phyloP scores from a whole-genome alignment of 2,113 vertebrate species.

The Datnioides undecimradiatus region DNA sequence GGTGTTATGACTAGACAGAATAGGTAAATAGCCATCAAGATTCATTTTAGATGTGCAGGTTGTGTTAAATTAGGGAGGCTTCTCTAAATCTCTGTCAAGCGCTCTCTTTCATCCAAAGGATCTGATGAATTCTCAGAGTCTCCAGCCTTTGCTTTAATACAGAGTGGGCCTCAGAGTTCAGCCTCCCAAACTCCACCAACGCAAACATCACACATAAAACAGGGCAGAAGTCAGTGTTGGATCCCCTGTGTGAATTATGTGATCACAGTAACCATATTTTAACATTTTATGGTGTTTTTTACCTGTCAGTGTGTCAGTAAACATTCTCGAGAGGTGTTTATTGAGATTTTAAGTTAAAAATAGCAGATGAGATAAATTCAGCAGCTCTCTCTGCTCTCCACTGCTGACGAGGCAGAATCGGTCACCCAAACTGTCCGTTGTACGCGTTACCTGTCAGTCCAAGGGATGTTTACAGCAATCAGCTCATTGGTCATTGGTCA shows the following conservation, averaged over 20 bases:
- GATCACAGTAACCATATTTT: conserved; percentile 19
- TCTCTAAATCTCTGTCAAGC: conserved; percentile 61
- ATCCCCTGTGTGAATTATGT: conserved; percentile 28
- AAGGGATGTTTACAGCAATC: conserved; percentile 20
- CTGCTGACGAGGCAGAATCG: conserved; percentile 3
- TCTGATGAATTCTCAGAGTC: conserved; percentile 65
- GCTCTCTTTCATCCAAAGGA: conserved; percentile 54
- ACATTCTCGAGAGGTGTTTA: background rate
- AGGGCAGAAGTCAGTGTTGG: conserved; percentile 21
- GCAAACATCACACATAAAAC: conserved; percentile 50
- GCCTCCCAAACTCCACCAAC: background rate
- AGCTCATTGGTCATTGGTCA: conserved; percentile 29
- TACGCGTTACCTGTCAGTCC: background rate
- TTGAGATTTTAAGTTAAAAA: background rate
- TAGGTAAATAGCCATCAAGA: conserved; percentile 26
- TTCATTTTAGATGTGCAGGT: conserved; percentile 26
- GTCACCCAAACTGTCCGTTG: background rate
- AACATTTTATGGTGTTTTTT: conserved; percentile 3
- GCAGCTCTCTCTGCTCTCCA: conserved; percentile 33
- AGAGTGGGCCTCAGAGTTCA: conserved; percentile 38
- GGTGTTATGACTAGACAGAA: conserved; percentile 36
- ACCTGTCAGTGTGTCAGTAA: background rate
- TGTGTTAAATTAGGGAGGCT: conserved; percentile 48
- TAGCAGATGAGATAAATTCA: background rate
- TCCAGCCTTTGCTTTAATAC: conserved; percentile 56